Evolutionary conservation across 1,140 invertebrate genomes (phyloP).

Genomic region (Drosophila tani): DNA sequence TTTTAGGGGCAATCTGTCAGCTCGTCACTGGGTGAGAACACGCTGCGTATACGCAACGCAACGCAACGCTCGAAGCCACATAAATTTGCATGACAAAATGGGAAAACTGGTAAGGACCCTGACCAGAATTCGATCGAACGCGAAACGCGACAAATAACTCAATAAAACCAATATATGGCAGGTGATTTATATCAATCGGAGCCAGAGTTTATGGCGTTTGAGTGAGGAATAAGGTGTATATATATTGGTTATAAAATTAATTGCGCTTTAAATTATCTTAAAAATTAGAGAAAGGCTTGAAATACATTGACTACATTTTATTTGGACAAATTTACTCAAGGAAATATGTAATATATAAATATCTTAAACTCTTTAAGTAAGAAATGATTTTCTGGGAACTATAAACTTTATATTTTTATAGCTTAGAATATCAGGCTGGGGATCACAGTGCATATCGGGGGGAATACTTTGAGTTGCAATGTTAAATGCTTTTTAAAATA

Average conservation of each 20-base stretch:
- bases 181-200: conserved; percentile 8
- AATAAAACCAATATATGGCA: not conserved
- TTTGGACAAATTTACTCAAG: no score
- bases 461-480: not conserved
- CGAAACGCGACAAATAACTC: conserved; percentile 13
- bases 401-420: not conserved
- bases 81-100: conserved; percentile 48
- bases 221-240: not conserved
- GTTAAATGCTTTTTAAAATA: conserved; percentile 19
- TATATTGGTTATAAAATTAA: not conserved
- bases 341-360: no score
- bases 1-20: conserved; percentile 19
- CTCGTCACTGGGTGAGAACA: conserved; percentile 29
- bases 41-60: conserved; percentile 53
- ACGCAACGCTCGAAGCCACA: conserved; percentile 10
- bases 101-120: conserved; percentile 27
- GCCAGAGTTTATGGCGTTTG: not conserved
- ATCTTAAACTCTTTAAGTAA: no score
- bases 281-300: not conserved
- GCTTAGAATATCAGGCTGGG: not conserved
- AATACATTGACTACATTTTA: no score
- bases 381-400: not conserved
- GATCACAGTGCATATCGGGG: no score
- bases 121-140: conserved; percentile 22
- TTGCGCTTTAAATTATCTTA: not conserved